Evolutionary conservation across 2,797 vertebrate species (phyloP), one percentile per base, ranked within the genome.

Genomic region (Microctenopoma lineatum): DNA sequence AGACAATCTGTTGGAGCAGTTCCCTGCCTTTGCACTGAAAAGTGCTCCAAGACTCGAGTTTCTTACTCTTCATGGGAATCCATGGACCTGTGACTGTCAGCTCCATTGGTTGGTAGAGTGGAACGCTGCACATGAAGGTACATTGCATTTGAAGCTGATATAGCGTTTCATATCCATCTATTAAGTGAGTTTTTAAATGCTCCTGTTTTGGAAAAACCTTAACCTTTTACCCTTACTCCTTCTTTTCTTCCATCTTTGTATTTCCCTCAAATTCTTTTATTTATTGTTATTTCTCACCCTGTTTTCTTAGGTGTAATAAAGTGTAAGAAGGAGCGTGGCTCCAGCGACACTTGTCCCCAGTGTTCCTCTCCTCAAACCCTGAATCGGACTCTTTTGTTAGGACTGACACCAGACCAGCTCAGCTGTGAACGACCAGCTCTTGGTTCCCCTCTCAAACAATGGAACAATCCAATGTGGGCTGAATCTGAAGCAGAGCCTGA

Each of bases 1-100:
- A 39, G 93, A 95, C 71, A 95, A 95, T 72, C 79, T 87, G 44
- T 56, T 95, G 63, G 82, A 94, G 83, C 87, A 89, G 67, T 79
- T 95, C 27, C 87, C 91, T 51, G 86, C 90, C 0, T 60, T 76
- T 29, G 83, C 75, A 12, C 75, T 95, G 61, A 81, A 70, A 57
- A 90, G 87, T 12, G 83, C 93, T 38, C 83, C 65, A 11, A 89
- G 70, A 45, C 89, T 95, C 5, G 94, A 95, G 70, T 59, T 93
- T 10, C 87, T 95, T 27, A 86, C 90, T 14, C 85, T 95, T 1
- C 91, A 95, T 46, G 92, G 91, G 2, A 95, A 95, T 73, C 94
- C 92, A 18, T 95, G 94, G 95, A 85, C 73, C 27, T 95, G 95
- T 73, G 94, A 95, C 83, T 95, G 95, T 73, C 87, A 93, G 3